These are phyloP conservation scores for Euura saliciscinereae DNA, from an alignment of 1,140 invertebrate species.

Conservation along the genomic window DNA sequence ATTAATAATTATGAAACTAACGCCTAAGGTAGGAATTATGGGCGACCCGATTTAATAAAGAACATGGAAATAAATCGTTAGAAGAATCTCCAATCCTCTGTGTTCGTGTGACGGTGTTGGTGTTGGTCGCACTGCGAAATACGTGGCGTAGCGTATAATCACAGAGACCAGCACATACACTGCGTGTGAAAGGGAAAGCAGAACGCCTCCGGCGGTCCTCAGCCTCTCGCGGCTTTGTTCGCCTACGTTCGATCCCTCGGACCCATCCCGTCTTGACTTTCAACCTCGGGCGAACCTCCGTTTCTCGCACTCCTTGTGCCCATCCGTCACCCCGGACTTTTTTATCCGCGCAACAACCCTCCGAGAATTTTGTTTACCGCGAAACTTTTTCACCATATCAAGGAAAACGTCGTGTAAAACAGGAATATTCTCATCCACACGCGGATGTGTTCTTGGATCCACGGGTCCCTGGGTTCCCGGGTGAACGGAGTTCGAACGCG, in stretches of 20 bases:
- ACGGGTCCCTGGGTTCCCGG: too few species aligned
- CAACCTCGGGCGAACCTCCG: not conserved
- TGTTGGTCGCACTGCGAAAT: not conserved
- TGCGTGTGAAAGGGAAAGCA: slow-evolving; percentile 6
- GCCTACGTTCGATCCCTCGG: slow-evolving; percentile 2
- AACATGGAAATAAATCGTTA: not conserved
- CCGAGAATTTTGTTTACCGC: not conserved
- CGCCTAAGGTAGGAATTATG: not conserved
- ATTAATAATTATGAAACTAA: not conserved
- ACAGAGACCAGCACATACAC: not conserved
- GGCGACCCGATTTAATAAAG: not conserved
- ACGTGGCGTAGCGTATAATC: not conserved
- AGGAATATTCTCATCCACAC: too few species aligned
- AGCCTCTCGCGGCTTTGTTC: slow-evolving; percentile 1
- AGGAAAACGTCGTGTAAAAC: too few species aligned
- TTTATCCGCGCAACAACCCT: not conserved
- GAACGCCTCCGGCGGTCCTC: slow-evolving; percentile 4
- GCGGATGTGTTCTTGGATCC: too few species aligned
- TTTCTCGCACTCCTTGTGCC: not conserved
- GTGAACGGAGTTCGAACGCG: too few species aligned
- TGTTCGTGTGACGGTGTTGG: not conserved
- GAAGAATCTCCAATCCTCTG: not conserved
- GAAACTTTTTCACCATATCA: not conserved
- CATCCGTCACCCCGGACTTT: not conserved
- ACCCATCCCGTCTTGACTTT: slow-evolving; percentile 4